A percentile compares a stretch with the other conserved stretches of the same genome.
Evolutionary conservation across 2,797 vertebrate genomes (phyloP).

Genomic region (Sebastes umbrosus): DNA sequence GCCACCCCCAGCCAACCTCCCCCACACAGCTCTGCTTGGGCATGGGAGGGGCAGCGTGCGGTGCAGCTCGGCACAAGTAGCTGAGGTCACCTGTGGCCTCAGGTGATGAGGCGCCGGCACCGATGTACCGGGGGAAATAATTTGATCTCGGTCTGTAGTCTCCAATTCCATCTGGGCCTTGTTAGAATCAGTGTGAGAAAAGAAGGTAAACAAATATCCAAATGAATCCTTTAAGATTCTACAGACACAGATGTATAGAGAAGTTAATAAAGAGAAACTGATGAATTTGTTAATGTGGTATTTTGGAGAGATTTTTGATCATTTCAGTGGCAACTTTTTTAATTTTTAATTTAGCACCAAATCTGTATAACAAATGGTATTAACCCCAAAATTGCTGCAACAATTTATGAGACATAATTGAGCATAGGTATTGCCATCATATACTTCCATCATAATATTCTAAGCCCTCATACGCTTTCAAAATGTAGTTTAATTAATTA

Average conservation of each 20-base stretch:
- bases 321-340: too few species aligned
- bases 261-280: background rate
- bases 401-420: too few species aligned
- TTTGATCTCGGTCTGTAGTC: constrained; percentile 78
- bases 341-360: too few species aligned
- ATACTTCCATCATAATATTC: too few species aligned
- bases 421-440: too few species aligned
- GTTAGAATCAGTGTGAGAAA: constrained; percentile 1
- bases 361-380: too few species aligned
- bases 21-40: constrained; percentile 65
- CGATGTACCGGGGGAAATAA: constrained; percentile 66
- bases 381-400: too few species aligned
- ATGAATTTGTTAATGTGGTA: background rate
- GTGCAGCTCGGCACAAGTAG: constrained; percentile 76
- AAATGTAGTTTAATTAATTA: too few species aligned
- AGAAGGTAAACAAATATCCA: background rate
- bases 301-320: too few species aligned
- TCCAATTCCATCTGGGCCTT: constrained; percentile 81
- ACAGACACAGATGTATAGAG: background rate
- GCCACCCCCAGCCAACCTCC: constrained; percentile 80
- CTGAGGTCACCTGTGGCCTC: constrained; percentile 77
- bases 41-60: constrained; percentile 8
- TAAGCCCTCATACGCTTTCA: too few species aligned
- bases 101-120: constrained; percentile 50
- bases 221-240: background rate